Conservation (phyloP, 2,113 vertebrate species). For the Oreochromis tanganicae region DNA sequence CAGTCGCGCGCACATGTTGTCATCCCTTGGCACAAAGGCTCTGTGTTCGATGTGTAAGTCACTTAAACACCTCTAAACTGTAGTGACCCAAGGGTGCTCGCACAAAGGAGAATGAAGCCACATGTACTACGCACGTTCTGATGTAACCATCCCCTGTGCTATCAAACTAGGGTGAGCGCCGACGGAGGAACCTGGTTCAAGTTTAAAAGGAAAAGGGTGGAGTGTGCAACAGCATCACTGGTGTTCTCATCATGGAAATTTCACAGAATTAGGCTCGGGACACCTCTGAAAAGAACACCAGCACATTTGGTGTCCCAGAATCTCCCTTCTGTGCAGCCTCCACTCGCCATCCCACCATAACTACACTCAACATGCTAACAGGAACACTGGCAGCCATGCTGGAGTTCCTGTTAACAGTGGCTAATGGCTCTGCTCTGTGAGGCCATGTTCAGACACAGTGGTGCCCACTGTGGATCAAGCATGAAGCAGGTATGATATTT, state of each 20-base stretch:
- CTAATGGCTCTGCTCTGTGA: background rate
- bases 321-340: background rate
- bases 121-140: background rate
- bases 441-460: background rate
- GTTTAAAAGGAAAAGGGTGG: background rate
- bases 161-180: constrained; percentile 18
- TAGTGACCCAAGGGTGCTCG: background rate
- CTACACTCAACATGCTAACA: background rate
- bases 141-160: constrained; percentile 37
- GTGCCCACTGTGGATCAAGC: background rate
- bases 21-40: background rate
- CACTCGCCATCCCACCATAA: background rate
- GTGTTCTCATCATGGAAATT: background rate
- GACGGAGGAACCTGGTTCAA: constrained; percentile 21
- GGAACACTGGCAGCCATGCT: background rate
- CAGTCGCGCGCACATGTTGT: background rate
- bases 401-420: background rate
- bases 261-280: background rate
- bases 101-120: background rate
- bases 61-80: background rate
- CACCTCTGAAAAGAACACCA: background rate
- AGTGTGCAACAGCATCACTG: background rate
- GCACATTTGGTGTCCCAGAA: constrained; percentile 15
- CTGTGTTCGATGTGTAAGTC: background rate
- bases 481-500: background rate